Evolutionary conservation across 2,888 invertebrate genomes (phyloP).

Genomic region (Agrotis ipsilon): DNA sequence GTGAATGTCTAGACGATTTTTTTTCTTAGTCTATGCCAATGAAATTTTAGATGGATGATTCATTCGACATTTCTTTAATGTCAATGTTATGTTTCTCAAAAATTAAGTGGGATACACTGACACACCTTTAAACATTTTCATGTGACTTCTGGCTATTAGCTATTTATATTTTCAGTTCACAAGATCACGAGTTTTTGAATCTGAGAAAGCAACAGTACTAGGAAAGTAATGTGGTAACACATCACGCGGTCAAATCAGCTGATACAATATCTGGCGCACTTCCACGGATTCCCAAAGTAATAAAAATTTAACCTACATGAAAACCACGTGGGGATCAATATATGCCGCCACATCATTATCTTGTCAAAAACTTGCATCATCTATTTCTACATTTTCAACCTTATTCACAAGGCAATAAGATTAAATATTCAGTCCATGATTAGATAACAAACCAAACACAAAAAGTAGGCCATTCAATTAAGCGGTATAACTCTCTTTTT

Average conservation of each 20-base stretch:
- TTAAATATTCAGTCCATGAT: constrained; percentile 46
- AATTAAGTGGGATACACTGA: constrained; percentile 28
- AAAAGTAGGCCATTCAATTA: constrained; percentile 57
- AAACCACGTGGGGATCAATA: constrained; percentile 54
- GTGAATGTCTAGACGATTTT: constrained; percentile 2
- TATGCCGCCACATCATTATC: constrained; percentile 21
- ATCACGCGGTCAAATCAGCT: constrained; percentile 81
- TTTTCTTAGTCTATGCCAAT: constrained; percentile 9
- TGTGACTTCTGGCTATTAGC: constrained; percentile 40
- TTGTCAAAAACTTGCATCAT: background rate
- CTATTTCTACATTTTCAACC: constrained; percentile 33
- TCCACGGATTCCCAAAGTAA: constrained; percentile 71
- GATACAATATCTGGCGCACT: constrained; percentile 76
- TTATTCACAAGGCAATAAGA: constrained; percentile 34
- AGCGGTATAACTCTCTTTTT: constrained; percentile 38
- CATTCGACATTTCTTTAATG: constrained; percentile 16
- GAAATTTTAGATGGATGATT: constrained; percentile 16
- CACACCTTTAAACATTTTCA: constrained; percentile 27
- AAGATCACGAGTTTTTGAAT: constrained; percentile 51
- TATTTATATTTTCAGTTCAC: constrained; percentile 50
- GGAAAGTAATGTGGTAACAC: constrained; percentile 55
- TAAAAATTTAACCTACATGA: constrained; percentile 46
- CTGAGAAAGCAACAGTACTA: constrained; percentile 23
- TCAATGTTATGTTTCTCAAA: constrained; percentile 16
- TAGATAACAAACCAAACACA: constrained; percentile 59